Percentiles rank a stretch among this genome's conserved stretches.
Conservation (phyloP, 1,140 invertebrate genomes). For the Stegodyphus dumicola region DNA sequence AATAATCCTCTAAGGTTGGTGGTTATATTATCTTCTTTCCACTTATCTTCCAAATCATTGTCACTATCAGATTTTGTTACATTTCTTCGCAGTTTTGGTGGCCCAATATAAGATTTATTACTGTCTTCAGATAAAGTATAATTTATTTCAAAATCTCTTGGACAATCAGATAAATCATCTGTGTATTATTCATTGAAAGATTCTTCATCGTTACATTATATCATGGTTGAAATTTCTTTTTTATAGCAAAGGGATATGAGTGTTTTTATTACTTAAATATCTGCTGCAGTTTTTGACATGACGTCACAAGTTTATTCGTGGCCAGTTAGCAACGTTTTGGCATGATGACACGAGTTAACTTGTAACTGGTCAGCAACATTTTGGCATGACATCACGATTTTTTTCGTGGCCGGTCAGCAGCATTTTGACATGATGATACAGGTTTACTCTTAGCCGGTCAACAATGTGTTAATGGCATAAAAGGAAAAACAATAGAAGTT, state of each 20-base stretch:
- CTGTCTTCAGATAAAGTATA: neutral
- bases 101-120: neutral
- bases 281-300: too few relatives aligned
- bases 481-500: too few relatives aligned
- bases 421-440: too few relatives aligned
- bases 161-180: neutral
- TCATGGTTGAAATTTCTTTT: neutral
- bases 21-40: neutral
- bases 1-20: too few relatives aligned
- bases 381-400: too few relatives aligned
- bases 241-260: neutral
- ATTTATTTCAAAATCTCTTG: neutral
- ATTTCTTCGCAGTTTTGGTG: constrained; percentile 5
- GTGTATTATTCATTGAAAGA: neutral
- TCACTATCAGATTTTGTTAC: constrained; percentile 4
- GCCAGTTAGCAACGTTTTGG: too few relatives aligned
- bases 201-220: neutral
- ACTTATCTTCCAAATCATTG: neutral
- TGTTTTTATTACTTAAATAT: neutral
- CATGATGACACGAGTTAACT: neutral
- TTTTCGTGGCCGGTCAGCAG: too few relatives aligned
- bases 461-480: neutral
- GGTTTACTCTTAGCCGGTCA: too few relatives aligned
- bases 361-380: neutral
- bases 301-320: too few relatives aligned